A percentile compares a stretch with the other conserved stretches of the same genome.
These are phyloP conservation scores for Oryctes rhinoceros DNA, from an alignment of 1,140 invertebrate species.

Conservation along the genomic window DNA sequence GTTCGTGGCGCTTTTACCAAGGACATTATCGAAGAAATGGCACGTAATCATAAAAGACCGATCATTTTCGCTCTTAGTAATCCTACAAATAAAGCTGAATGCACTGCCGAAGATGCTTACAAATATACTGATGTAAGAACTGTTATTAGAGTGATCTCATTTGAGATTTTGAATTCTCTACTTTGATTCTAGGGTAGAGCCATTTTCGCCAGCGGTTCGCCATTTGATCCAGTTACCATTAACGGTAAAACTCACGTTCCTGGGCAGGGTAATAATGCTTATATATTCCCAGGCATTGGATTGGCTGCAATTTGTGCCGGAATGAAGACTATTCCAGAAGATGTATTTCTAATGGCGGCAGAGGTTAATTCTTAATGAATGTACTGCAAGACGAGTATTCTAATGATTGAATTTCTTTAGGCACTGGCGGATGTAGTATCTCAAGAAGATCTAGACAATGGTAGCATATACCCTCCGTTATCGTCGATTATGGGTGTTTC, in stretches of 20 bases:
- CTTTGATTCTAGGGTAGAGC: constrained; percentile 71
- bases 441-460: constrained; percentile 80
- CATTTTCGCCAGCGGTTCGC: constrained; percentile 93
- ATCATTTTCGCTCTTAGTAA: constrained; percentile 97
- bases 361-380: constrained; percentile 64
- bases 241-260: constrained; percentile 82
- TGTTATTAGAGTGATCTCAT: too few species aligned
- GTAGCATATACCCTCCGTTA: constrained; percentile 95
- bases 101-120: constrained; percentile 96
- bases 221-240: constrained; percentile 83
- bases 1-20: constrained; percentile 85
- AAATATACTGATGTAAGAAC: constrained; percentile 76
- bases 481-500: constrained; percentile 89
- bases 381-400: neutral
- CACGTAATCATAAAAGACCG: constrained; percentile 75
- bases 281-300: constrained; percentile 95
- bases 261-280: constrained; percentile 97
- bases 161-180: constrained; percentile 40
- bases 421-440: constrained; percentile 85
- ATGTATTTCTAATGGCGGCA: constrained; percentile 89
- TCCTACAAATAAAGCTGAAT: constrained; percentile 95
- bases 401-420: constrained; percentile 58
- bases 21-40: constrained; percentile 86
- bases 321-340: constrained; percentile 86
- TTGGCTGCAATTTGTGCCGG: constrained; percentile 85